Evolutionary conservation across 1,140 invertebrate genomes (phyloP), one percentile per base, ranked within the genome.

Genomic region (Drosophila kohkoa): DNA sequence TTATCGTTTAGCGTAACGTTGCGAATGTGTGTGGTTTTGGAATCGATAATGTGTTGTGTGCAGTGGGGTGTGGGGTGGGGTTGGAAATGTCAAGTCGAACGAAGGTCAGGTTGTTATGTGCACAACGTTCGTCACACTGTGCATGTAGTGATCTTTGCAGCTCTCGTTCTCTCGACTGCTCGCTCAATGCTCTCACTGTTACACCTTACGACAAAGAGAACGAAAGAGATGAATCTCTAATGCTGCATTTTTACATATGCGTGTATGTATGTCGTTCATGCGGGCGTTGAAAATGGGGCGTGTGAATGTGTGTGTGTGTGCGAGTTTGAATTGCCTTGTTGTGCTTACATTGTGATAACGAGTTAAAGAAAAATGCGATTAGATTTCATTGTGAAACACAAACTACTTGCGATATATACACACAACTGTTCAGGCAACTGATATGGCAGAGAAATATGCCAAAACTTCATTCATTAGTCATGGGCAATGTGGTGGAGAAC

Each of bases 331-430:
- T 28, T 58, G 51, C 13, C 13, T 3, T 25, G 7, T 28, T 25
- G 54, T 55, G 51, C 25, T 6, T 35, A 25, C 13, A 28, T 20
- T 79, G 71, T 68, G 63, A 66, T 66, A 66, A 66, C 49, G 51
- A 30, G 38, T 35, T 6, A 16, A 35, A 62, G 16, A 64, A 64
- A 76, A 87, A 74, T 75, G 74, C 55, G 83, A 87, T 87, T 87
- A 87, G 83, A 87, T 87, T 87, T 83, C 77, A 83, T 80, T 76
- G 77, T 68, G 81, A 49, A 81, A 69, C 64, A 72, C 58, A 65
- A 63, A 68, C 65, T 58, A 72, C 3, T 16, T 35, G 2, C 13
- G 20, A 25, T 51, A 38, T 52, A 28, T 32, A 70, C 11, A 28
- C 32, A 41, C 32, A 70, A 43, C 38, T 43, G 3, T 43, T 43